Evolutionary conservation across 2,797 vertebrate genomes (phyloP).

Genomic region (Cuniculus paca): DNA sequence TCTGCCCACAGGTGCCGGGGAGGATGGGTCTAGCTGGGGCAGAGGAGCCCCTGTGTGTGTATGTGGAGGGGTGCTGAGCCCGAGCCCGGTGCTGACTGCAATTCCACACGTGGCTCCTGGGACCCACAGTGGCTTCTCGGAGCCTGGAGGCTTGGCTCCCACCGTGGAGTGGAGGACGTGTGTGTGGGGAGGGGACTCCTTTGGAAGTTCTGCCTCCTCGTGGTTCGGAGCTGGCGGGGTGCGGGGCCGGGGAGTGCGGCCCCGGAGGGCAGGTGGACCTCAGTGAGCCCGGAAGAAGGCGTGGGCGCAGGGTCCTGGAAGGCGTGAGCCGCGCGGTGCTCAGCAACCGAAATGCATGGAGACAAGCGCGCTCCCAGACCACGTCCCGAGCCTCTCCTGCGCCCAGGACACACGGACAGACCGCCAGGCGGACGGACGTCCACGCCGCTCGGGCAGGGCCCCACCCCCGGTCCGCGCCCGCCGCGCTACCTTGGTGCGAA

Average conservation of each 20-base stretch:
- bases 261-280: slow-evolving; percentile 65
- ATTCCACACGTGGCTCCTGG: not conserved
- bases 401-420: slow-evolving; percentile 45
- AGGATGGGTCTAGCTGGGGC: not conserved
- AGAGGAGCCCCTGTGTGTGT: not conserved
- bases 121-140: not conserved
- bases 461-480: slow-evolving; percentile 9
- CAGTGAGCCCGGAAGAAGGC: not conserved
- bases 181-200: not conserved
- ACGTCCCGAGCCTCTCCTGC: not conserved
- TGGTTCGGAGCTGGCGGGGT: slow-evolving; percentile 5
- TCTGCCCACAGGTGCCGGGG: slow-evolving; percentile 16
- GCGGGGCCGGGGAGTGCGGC: slow-evolving; percentile 48
- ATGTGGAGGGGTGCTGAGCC: not conserved
- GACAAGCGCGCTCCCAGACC: not conserved
- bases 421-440: not conserved
- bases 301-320: not conserved
- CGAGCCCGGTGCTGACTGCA: not conserved
- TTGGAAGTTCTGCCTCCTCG: slow-evolving; percentile 70
- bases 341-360: not conserved
- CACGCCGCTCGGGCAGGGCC: slow-evolving; percentile 44
- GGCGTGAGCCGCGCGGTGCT: not conserved
- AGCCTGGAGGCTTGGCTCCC: not conserved
- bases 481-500: slow-evolving; percentile 93
- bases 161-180: not conserved